These are phyloP conservation scores for Streptopelia turtur DNA, from an alignment of 2,797 vertebrate genomes.

Conservation along the genomic window DNA sequence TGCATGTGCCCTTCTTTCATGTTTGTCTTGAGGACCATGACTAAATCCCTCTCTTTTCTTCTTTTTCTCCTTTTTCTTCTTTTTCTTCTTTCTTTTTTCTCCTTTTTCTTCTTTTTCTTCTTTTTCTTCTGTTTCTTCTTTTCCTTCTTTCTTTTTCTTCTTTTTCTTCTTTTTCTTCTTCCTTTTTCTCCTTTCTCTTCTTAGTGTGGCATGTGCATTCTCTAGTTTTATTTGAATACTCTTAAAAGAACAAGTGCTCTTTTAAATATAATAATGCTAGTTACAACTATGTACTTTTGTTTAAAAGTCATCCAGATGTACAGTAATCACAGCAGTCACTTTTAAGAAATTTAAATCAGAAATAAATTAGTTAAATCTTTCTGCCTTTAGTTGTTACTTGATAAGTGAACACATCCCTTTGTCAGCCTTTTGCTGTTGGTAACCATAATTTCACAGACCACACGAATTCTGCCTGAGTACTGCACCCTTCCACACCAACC, in stretches of 20 bases:
- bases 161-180: too few species aligned
- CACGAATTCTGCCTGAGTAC: neutral
- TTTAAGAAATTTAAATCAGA: neutral
- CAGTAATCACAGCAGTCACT: neutral
- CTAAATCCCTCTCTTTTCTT: neutral
- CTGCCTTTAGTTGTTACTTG: neutral
- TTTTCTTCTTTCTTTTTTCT: neutral
- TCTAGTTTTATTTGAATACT: neutral
- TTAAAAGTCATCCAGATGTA: neutral
- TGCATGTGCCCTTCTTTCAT: neutral
- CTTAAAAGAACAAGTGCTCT: neutral
- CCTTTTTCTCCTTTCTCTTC: neutral
- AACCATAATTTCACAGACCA: too few species aligned
- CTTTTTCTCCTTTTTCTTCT: too few species aligned
- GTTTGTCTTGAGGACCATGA: neutral
- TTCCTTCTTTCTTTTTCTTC: too few species aligned
- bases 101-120: too few species aligned
- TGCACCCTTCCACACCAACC: neutral
- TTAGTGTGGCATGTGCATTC: rapidly evolving
- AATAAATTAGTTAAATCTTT: neutral
- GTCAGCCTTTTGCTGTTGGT: neutral
- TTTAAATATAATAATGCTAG: neutral
- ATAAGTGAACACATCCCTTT: neutral
- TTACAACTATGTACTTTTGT: neutral
- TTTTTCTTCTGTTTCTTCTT: neutral